phyloP scores from a whole-genome alignment of 2,797 vertebrate species.

The Denticeps clupeoides region DNA sequence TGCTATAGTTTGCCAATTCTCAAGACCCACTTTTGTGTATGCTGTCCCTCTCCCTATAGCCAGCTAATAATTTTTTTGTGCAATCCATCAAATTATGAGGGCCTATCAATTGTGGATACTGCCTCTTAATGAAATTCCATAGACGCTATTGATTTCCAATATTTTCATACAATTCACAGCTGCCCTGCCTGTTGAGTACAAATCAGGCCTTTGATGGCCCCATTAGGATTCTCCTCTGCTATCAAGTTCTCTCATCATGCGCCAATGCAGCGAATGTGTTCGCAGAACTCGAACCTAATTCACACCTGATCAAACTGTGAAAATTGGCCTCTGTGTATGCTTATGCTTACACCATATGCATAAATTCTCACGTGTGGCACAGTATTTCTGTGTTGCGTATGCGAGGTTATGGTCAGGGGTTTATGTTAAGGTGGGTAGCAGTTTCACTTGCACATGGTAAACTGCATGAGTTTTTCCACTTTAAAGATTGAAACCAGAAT shows the following conservation, averaged over 20 bases:
- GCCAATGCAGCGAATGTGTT: constrained; percentile 61
- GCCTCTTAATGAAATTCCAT: constrained; percentile 99
- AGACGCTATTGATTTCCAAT: constrained; percentile 98
- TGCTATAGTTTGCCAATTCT: constrained; percentile 82
- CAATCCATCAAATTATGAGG: constrained; percentile 99
- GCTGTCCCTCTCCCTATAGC: constrained; percentile 73
- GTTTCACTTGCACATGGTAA: constrained; percentile 28
- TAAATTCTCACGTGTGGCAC: too few species aligned
- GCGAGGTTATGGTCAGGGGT: constrained; percentile 13
- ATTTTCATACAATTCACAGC: constrained; percentile 93
- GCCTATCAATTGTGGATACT: constrained; percentile 96
- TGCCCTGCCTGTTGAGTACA: constrained; percentile 87
- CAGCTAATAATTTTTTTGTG: constrained; percentile 97
- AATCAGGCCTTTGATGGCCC: constrained; percentile 91
- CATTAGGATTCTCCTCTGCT: constrained; percentile 92
- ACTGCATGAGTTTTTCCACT: constrained; percentile 38
- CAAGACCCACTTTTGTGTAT: constrained; percentile 63
- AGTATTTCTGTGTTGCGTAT: background rate
- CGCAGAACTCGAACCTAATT: constrained; percentile 69
- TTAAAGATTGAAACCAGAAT: constrained; percentile 27
- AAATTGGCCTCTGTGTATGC: constrained; percentile 40
- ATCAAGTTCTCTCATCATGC: constrained; percentile 76
- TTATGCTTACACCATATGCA: constrained; percentile 25
- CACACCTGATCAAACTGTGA: constrained; percentile 78
- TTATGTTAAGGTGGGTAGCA: constrained; percentile 16